phyloP scores from a whole-genome alignment of 2,797 vertebrate species.

The Pseudochaenichthys georgianus region DNA sequence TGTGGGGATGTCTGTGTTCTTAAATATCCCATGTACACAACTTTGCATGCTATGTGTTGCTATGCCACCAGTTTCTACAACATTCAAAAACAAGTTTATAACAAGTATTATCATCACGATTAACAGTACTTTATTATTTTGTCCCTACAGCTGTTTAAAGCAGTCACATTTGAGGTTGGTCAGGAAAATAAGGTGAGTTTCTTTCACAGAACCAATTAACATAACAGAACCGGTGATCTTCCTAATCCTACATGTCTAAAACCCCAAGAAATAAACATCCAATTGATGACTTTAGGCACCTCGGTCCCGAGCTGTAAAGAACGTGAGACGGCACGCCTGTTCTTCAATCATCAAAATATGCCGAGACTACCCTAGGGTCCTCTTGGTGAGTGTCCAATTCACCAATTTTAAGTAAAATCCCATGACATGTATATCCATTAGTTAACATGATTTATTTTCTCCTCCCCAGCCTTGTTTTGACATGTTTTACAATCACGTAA shows the following conservation, averaged over 20 bases:
- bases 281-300: constrained; percentile 83
- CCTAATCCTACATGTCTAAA: background rate
- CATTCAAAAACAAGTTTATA: background rate
- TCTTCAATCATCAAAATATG: constrained; percentile 97
- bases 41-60: background rate
- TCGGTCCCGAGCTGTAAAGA: constrained; percentile 93
- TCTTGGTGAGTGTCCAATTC: constrained; percentile 83
- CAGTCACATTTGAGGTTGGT: constrained; percentile 91
- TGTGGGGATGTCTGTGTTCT: background rate
- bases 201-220: background rate
- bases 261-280: background rate
- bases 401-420: background rate
- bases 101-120: background rate
- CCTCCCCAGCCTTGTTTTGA: constrained; percentile 92
- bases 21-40: background rate
- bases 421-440: background rate
- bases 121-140: constrained; percentile 15
- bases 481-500: constrained; percentile 92
- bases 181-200: constrained; percentile 91
- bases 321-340: constrained; percentile 94
- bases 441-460: background rate
- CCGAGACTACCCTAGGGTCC: constrained; percentile 92
- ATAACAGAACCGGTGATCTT: background rate
- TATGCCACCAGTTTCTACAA: background rate
- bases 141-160: constrained; percentile 88